A percentile compares a stretch with the other conserved stretches of the same genome.
phyloP scores from a whole-genome alignment of 2,113 vertebrate genomes.

The Ptilonorhynchus violaceus region DNA sequence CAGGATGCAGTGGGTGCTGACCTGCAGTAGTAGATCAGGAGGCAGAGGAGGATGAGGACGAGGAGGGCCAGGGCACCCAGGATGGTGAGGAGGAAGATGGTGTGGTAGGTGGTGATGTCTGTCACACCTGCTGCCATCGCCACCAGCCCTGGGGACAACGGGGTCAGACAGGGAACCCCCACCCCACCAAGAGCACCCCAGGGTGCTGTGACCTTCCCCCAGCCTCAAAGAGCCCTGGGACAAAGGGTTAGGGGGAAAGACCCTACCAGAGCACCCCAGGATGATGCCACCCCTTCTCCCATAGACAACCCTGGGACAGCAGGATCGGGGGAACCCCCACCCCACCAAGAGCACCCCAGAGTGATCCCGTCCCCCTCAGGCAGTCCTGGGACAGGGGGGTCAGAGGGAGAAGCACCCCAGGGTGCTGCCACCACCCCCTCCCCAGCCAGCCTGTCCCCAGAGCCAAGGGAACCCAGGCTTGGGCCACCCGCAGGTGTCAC shows the following conservation, averaged over 20 bases:
- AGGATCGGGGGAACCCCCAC: background rate
- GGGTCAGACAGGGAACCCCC: background rate
- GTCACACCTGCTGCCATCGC: slow-evolving; percentile 83
- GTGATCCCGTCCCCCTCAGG: background rate
- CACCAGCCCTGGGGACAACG: slow-evolving; percentile 74
- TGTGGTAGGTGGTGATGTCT: slow-evolving; percentile 94
- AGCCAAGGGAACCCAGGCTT: too few species aligned
- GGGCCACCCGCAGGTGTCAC: background rate
- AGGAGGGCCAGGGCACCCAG: slow-evolving; percentile 89
- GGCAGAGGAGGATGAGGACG: slow-evolving; percentile 90
- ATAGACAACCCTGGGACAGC: too few species aligned
- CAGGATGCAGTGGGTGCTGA: slow-evolving; percentile 32
- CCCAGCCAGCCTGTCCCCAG: background rate
- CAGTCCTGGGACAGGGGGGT: slow-evolving; percentile 65
- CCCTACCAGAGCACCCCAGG: too few species aligned
- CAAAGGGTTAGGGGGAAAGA: background rate
- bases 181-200: background rate
- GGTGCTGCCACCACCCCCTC: background rate
- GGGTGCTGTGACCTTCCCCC: background rate
- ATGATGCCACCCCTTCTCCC: too few species aligned
- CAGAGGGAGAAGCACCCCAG: background rate
- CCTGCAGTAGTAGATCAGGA: slow-evolving; percentile 98
- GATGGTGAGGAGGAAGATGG: slow-evolving; percentile 94
- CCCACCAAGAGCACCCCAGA: background rate
- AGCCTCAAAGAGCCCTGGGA: slow-evolving; percentile 64